Evolutionary conservation across 2,797 vertebrate species (phyloP), one percentile per base, ranked within the genome.

Genomic region (Ispidina lecontei): DNA sequence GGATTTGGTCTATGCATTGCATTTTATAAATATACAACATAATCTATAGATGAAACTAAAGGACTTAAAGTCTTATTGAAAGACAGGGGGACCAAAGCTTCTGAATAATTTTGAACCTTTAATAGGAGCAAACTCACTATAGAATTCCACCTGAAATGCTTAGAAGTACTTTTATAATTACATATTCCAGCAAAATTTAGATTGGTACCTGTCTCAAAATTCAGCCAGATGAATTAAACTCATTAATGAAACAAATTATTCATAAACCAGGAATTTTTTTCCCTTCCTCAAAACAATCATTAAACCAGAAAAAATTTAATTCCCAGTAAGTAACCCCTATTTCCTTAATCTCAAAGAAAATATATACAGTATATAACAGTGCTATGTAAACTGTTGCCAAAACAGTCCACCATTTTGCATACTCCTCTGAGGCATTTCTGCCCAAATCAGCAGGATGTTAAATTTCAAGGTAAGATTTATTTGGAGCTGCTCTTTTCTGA

Each of bases 201-300:
- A 95, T 95, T 96, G 80, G 17, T 93, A 80, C 87, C 92, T 96
- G 70, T 82, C 91, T 96, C 74, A 84, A 94, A 96, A 74, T 95
- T 97, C 90, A 89, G 33, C 65, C 64, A 86, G 85, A 92, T 94
- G 59, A 94, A 93, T 91, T 94, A 87, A 97, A 96, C 72, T 94
- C 87, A 93, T 95, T 95, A 97, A 91, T 71, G 75, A 94, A 96
- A 93, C 73, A 78, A 28, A 86, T 94, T 96, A 90, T 90, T 96
- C 89, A 89, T 89, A 94, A 96, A 96, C 78, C 16, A 11, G 71
- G 65, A 26, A 20, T 94, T 80, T 46, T 78, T 79, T 80, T 90
- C 77, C 21, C 20, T 87, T 94, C 74, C 43, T 46, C 47, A 91
- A 95, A 93, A 94, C 80, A 94, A 87, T 94, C 79, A 89, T 93